phyloP scores from a whole-genome alignment of 2,113 vertebrate species.

The Eclectus roratus region DNA sequence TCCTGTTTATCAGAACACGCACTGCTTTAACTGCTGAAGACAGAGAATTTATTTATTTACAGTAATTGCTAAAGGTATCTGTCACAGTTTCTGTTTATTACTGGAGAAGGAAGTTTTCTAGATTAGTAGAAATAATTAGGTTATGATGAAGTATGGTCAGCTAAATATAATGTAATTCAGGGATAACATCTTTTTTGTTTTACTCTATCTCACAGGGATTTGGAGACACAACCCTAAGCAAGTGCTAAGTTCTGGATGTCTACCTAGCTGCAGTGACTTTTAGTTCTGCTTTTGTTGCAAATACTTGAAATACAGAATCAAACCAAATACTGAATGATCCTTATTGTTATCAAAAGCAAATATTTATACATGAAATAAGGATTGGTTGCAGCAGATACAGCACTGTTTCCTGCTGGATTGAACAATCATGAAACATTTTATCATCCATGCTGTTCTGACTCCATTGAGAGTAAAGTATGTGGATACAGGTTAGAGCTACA shows the following conservation, averaged over 20 bases:
- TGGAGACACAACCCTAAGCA: not conserved
- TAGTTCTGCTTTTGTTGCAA: not conserved
- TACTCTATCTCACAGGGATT: not conserved
- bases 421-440: not conserved
- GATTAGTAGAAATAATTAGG: not conserved
- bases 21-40: not conserved
- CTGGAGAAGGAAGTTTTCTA: not conserved
- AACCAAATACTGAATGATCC: not conserved
- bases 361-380: not conserved
- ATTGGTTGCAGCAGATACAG: not conserved
- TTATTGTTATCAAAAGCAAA: not conserved
- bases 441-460: not conserved
- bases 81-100: not conserved
- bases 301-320: not conserved
- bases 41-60: not conserved
- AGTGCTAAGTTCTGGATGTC: accelerated
- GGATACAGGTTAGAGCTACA: not conserved
- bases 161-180: not conserved
- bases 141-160: not conserved
- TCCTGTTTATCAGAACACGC: not conserved
- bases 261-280: not conserved
- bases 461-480: not conserved
- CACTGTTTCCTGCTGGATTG: not conserved
- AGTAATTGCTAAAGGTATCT: not conserved
- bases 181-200: not conserved